Evolutionary conservation across 1,140 invertebrate genomes (phyloP).

Genomic region (Pogonomyrmex barbatus): DNA sequence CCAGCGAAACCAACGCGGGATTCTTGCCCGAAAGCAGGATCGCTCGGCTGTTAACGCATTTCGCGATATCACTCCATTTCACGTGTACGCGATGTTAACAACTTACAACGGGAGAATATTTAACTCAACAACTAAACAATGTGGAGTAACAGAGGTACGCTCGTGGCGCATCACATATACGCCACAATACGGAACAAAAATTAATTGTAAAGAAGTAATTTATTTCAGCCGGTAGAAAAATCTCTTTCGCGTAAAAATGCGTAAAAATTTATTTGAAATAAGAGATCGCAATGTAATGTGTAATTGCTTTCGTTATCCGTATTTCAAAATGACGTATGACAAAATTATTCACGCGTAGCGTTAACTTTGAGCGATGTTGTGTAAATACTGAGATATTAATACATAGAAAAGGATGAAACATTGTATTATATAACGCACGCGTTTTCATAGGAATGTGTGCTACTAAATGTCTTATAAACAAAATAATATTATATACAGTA

Average conservation of each 20-base stretch:
- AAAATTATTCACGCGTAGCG: conserved; percentile 33
- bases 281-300: conserved; percentile 1
- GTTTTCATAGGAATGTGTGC: background rate
- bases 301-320: background rate
- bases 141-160: background rate
- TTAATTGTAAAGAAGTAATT: conserved; percentile 26
- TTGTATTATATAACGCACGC: background rate
- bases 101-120: conserved; percentile 18
- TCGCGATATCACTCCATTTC: conserved; percentile 34
- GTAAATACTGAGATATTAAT: conserved; percentile 3
- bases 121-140: background rate
- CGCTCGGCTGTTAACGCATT: conserved; percentile 49
- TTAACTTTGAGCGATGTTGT: conserved; percentile 11
- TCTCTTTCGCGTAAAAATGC: background rate
- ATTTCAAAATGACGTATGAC: conserved; percentile 26
- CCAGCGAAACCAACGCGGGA: conserved; percentile 20
- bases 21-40: conserved; percentile 33
- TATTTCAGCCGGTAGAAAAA: conserved; percentile 2
- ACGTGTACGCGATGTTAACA: conserved; percentile 24
- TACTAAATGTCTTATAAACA: background rate
- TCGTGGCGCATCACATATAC: background rate
- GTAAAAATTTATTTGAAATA: conserved; percentile 30
- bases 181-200: background rate
- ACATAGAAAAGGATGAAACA: background rate
- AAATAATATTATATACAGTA: background rate